phyloP scores from a whole-genome alignment of 2,888 invertebrate species.

The Cistogaster globosa region DNA sequence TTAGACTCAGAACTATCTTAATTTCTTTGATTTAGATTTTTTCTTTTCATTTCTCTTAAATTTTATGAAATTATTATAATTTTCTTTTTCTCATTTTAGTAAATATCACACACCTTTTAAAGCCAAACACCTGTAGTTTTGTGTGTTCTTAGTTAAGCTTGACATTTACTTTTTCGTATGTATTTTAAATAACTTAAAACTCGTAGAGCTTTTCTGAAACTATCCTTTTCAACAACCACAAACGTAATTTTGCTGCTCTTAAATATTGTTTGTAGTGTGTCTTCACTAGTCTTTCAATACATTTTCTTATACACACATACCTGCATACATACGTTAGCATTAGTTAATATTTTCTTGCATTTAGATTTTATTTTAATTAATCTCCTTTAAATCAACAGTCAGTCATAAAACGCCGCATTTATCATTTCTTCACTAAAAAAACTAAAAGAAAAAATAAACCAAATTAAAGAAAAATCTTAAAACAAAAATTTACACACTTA shows the following conservation, averaged over 20 bases:
- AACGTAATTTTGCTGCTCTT: slow-evolving; percentile 27
- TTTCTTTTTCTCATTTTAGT: not conserved
- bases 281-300: slow-evolving; percentile 38
- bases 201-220: slow-evolving; percentile 68
- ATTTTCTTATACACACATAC: not conserved
- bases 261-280: slow-evolving; percentile 53
- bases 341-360: slow-evolving; percentile 24
- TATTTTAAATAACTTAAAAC: slow-evolving; percentile 20
- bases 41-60: not conserved
- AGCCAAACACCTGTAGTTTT: slow-evolving; percentile 60
- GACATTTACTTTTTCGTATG: slow-evolving; percentile 52
- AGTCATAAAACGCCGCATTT: slow-evolving; percentile 58
- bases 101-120: slow-evolving; percentile 35
- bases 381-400: slow-evolving; percentile 24
- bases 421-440: slow-evolving; percentile 43
- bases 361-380: slow-evolving; percentile 42
- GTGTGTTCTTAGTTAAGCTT: slow-evolving; percentile 69
- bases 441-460: slow-evolving; percentile 27
- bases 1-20: no score
- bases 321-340: slow-evolving; percentile 1
- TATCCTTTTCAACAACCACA: slow-evolving; percentile 47
- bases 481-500: slow-evolving; percentile 43
- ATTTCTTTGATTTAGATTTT: no score
- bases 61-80: not conserved
- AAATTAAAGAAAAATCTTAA: not conserved